These are phyloP conservation scores for Gymnorhina tibicen DNA, from an alignment of 2,113 vertebrate species.

Conservation along the genomic window DNA sequence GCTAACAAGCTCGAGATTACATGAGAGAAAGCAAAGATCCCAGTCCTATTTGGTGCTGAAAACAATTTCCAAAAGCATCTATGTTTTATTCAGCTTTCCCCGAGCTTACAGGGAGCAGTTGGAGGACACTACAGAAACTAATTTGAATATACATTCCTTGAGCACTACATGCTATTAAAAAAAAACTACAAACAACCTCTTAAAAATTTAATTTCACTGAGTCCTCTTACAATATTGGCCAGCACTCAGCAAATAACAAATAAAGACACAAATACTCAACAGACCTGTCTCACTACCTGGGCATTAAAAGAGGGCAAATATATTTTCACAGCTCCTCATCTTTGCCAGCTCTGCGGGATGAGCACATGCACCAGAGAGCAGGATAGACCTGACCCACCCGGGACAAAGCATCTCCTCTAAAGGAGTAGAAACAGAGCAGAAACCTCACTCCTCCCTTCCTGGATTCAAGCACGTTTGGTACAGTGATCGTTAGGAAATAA, in stretches of 20 bases:
- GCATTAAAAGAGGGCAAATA: neutral
- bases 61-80: neutral
- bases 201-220: neutral
- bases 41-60: neutral
- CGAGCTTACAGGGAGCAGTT: neutral
- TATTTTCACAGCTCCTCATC: neutral
- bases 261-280: neutral
- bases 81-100: neutral
- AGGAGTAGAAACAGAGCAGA: neutral
- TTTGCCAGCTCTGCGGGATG: neutral
- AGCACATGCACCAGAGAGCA: neutral
- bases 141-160: neutral
- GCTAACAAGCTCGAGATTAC: neutral
- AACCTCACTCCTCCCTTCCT: neutral
- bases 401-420: neutral
- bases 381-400: neutral
- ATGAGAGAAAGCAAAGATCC: neutral
- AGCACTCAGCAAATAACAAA: neutral
- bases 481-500: neutral
- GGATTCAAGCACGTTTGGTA: neutral
- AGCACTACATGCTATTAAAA: neutral
- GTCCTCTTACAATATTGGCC: neutral
- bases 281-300: neutral
- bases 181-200: neutral
- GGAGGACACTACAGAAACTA: neutral